phyloP scores from a whole-genome alignment of 64 coral and sea anemone genomes.

The Pachyseris speciosa region DNA sequence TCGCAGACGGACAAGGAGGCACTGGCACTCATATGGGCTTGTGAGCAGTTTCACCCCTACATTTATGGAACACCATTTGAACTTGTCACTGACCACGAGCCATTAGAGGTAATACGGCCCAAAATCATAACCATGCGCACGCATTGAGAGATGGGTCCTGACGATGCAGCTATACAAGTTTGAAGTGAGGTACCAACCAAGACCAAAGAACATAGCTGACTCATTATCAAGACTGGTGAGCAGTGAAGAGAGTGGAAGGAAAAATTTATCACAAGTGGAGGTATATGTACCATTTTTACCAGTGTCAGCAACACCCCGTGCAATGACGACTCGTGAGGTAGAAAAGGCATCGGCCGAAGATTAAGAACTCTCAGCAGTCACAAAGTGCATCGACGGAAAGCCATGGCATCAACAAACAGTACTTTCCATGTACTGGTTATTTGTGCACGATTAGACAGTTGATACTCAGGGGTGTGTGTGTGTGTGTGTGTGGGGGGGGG shows the following conservation, averaged over 20 bases:
- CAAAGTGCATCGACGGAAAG: not conserved
- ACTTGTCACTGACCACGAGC: conserved; percentile 1
- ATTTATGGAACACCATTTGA: not conserved
- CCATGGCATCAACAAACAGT: conserved; percentile 17
- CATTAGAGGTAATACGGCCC: not conserved
- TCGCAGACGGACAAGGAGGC: conserved; percentile 8
- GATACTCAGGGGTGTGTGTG: too few relatives aligned
- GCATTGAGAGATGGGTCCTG: conserved; percentile 23
- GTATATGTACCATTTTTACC: conserved; percentile 29
- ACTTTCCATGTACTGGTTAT: conserved; percentile 2
- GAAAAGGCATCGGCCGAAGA: conserved; percentile 3
- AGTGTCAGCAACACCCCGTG: not conserved
- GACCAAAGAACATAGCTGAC: conserved; percentile 16
- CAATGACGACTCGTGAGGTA: not conserved
- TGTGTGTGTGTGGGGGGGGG: too few relatives aligned
- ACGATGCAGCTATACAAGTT: conserved; percentile 4
- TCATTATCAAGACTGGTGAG: not conserved
- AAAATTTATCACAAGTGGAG: not conserved
- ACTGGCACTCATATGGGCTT: not conserved
- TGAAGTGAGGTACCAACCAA: conserved; percentile 2
- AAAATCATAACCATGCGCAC: too few relatives aligned
- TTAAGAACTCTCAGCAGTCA: conserved; percentile 11
- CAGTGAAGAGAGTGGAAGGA: not conserved
- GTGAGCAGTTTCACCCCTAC: not conserved
- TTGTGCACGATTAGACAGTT: not conserved